Percentiles rank a stretch among this genome's conserved stretches.
Evolutionary conservation across 2,797 vertebrate genomes (phyloP).

Genomic region (Galago senegalensis): DNA sequence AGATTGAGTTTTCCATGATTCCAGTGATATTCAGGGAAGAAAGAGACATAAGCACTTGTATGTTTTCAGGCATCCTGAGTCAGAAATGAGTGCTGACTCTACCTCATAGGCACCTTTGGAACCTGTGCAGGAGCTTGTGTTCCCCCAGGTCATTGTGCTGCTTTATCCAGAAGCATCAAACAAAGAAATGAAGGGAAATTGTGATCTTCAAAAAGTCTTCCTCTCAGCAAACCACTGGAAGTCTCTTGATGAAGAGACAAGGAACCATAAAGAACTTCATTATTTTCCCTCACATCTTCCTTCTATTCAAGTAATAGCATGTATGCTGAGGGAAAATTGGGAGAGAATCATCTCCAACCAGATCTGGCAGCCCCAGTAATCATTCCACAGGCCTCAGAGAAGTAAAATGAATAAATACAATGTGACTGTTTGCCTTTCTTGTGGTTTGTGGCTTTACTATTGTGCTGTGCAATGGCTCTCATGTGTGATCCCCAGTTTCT

Average conservation of each 20-base stretch:
- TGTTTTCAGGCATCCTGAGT: not conserved
- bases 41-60: not conserved
- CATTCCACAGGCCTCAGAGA: not conserved
- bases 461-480: not conserved
- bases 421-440: not conserved
- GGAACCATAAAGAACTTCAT: not conserved
- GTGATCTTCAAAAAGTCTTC: not conserved
- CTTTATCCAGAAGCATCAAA: slow-evolving; percentile 4
- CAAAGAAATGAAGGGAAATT: not conserved
- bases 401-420: not conserved
- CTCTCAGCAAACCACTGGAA: not conserved
- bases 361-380: not conserved
- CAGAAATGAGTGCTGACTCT: not conserved
- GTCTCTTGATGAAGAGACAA: not conserved
- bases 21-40: not conserved
- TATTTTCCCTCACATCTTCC: not conserved
- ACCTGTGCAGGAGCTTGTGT: not conserved
- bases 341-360: not conserved
- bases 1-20: not conserved
- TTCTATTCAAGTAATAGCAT: not conserved
- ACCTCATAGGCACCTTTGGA: not conserved
- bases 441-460: not conserved
- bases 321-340: not conserved
- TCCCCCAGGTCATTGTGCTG: not conserved
- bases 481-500: not conserved